Base-by-base conservation (phyloP, 2,888 invertebrate species). In the Merodon equestris region DNA sequence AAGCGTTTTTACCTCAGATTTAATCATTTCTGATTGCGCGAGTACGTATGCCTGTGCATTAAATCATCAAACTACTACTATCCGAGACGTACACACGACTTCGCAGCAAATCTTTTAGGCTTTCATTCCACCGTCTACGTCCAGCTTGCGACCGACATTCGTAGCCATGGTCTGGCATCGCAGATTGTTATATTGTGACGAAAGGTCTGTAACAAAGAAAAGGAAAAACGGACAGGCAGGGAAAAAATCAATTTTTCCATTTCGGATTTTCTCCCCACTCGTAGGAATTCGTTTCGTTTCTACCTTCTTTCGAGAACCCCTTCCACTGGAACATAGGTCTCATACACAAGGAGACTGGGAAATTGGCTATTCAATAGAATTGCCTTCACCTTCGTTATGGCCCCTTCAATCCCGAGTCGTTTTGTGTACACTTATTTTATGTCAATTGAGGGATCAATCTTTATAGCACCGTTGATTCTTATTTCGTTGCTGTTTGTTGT, bases 391-490 rank as follows among this genome's bases (percentile, higher is more conserved):
- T 77, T 73, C 67, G 77, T 77, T 77, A 77, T 67, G 56, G 27
- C 66, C 60, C 54, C 71, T 57, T 70, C 47, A 56, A 67, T 67
- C 72, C 67, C 15, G 56, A 57, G 72, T 68, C 58, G 67, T 61
- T 68, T 72, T 68, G 67, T 77, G 77, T 77, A 68, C 77, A 77
- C 73, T 77, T 77, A 77, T 77, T 77, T 77, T 73, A 73, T 77
- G 73, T 73, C 77, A 73, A 77, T 77, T 77, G 73, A 73, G 77
- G 77, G 77, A 77, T 77, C 77, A 77, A 73, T 77, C 67, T 77
- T 77, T 77, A 77, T 77, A 58, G 73, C 67, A 50, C 73, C 67
- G 73, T 73, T 77, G 77, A 63, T 67, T 72, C 51, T 75, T 68
- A 53, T 63, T 58, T 66, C 61, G 50, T 45, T 42, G 40, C 45